phyloP scores from a whole-genome alignment of 2,888 invertebrate genomes.

The Elegia similella region DNA sequence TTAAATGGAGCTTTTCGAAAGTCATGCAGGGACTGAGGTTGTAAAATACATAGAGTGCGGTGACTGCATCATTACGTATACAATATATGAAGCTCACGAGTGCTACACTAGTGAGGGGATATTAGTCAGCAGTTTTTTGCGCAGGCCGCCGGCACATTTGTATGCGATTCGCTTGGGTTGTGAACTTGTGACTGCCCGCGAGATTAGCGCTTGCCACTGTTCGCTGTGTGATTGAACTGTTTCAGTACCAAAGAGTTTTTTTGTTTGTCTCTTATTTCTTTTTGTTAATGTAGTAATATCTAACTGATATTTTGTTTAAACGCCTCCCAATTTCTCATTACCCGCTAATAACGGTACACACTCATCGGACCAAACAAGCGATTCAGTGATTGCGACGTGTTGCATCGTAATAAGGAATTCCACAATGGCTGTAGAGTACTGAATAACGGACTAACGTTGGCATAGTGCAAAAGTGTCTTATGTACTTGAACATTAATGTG shows the following conservation, averaged over 20 bases:
- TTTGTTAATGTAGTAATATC: too few species aligned
- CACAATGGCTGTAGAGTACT: conserved; percentile 52
- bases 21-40: conserved; percentile 45
- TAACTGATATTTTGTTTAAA: background rate
- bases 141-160: conserved; percentile 63
- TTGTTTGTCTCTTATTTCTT: conserved; percentile 20
- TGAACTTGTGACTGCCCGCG: conserved; percentile 60
- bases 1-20: conserved; percentile 25
- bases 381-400: conserved; percentile 54
- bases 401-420: conserved; percentile 63
- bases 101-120: conserved; percentile 55
- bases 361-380: conserved; percentile 33
- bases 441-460: conserved; percentile 39
- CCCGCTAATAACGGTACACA: background rate
- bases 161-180: conserved; percentile 72
- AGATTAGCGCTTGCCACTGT: conserved; percentile 66
- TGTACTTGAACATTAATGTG: conserved; percentile 56
- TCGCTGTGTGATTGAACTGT: conserved; percentile 69
- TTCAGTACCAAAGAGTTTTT: conserved; percentile 54
- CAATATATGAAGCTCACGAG: conserved; percentile 52
- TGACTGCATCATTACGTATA: conserved; percentile 64
- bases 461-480: conserved; percentile 59
- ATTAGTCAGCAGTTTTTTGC: conserved; percentile 76
- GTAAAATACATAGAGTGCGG: conserved; percentile 57
- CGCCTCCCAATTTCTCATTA: background rate